These are phyloP conservation scores for Lissonota sp. DNA, from an alignment of 2,888 invertebrate species.

Conservation along the genomic window DNA sequence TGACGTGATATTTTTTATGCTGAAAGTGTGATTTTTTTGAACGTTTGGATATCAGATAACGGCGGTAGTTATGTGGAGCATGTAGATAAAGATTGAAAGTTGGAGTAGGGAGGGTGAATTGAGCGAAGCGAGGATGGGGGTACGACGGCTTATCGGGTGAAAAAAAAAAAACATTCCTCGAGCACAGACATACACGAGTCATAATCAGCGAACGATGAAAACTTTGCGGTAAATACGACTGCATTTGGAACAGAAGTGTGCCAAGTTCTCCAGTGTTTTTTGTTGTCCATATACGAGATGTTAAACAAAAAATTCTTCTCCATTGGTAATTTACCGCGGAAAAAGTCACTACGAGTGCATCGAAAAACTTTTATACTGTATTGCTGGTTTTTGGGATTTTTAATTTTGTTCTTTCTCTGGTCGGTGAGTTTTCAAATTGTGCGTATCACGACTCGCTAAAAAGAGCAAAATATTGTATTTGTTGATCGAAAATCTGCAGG, in stretches of 20 bases:
- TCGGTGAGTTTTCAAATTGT: constrained; percentile 38
- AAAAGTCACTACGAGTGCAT: not conserved
- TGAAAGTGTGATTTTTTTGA: no score
- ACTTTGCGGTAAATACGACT: no score
- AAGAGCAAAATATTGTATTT: not conserved
- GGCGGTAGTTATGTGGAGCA: not conserved
- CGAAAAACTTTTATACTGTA: constrained; percentile 24
- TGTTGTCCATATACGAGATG: not conserved
- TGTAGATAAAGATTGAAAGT: no score
- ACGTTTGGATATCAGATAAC: constrained; percentile 38
- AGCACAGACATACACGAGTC: no score
- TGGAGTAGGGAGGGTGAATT: no score
- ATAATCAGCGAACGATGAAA: no score
- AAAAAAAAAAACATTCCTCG: no score
- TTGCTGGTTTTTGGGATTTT: not conserved
- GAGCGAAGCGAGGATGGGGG: no score
- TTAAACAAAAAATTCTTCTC: constrained; percentile 23
- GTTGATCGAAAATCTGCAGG: constrained; percentile 38
- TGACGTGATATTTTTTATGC: no score
- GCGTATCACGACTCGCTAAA: not conserved
- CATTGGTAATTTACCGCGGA: constrained; percentile 18
- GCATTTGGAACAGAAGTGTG: no score
- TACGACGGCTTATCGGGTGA: no score
- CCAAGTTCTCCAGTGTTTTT: no score
- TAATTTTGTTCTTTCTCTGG: constrained; percentile 26